Conservation (phyloP, 2,797 vertebrate genomes). For the Babyrousa celebensis region DNA sequence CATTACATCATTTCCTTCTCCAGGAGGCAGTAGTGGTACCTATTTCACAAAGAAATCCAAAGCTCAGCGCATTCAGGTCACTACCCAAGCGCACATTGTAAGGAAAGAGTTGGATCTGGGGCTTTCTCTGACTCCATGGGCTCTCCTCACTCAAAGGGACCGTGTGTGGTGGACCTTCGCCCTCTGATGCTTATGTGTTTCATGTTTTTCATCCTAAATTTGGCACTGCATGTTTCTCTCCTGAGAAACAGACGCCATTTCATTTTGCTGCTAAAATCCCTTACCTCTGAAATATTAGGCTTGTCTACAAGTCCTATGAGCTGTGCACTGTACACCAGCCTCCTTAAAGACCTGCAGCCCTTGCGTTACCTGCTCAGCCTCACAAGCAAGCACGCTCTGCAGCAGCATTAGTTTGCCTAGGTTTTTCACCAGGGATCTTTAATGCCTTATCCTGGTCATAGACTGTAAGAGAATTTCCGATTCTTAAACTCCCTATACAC, state of each 20-base stretch:
- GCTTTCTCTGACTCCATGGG: neutral
- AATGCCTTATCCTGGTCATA: neutral
- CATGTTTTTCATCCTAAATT: neutral
- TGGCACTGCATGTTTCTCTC: neutral
- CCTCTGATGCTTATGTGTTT: neutral
- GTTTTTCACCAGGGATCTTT: neutral
- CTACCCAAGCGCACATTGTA: neutral
- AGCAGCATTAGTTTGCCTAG: too few species aligned
- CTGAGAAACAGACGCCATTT: neutral
- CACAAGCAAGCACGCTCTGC: neutral
- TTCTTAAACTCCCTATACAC: neutral
- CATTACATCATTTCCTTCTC: neutral
- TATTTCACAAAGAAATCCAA: neutral
- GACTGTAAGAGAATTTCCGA: neutral
- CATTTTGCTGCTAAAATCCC: neutral
- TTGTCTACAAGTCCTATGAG: neutral
- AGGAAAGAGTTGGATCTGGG: neutral
- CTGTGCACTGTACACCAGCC: too few species aligned
- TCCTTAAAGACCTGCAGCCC: neutral
- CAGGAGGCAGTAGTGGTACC: neutral
- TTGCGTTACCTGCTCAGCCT: neutral
- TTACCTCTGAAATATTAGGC: neutral
- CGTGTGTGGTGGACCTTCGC: neutral
- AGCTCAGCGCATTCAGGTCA: neutral
- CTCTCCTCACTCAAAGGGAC: neutral